These are phyloP conservation scores for Cantharis nigra DNA, from an alignment of 2,888 invertebrate genomes.

Conservation along the genomic window DNA sequence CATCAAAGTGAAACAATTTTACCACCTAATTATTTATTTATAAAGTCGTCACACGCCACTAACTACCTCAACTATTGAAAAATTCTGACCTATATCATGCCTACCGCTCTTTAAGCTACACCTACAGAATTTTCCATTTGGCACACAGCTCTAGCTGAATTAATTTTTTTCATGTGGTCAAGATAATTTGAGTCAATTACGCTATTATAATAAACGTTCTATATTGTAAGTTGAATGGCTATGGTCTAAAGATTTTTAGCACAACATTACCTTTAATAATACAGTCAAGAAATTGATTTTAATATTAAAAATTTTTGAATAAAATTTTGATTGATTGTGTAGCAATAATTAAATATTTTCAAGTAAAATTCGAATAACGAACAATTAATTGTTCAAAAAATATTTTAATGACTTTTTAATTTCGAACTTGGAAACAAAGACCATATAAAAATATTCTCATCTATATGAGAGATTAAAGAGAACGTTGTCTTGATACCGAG, in stretches of 20 bases:
- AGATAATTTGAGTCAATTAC: conserved; percentile 52
- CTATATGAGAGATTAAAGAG: neutral
- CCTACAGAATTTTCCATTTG: conserved; percentile 35
- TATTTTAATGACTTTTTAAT: neutral
- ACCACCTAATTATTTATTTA: conserved; percentile 34
- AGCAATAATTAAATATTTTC: neutral
- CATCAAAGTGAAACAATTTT: conserved; percentile 38
- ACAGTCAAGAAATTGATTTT: neutral
- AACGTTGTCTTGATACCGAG: too few relatives aligned
- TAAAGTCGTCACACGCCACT: conserved; percentile 19
- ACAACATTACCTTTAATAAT: neutral
- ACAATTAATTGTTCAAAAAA: neutral
- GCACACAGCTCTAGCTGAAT: conserved; percentile 46
- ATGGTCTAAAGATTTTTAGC: conserved; percentile 25
- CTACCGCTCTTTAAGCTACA: neutral
- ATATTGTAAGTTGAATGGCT: conserved; percentile 46
- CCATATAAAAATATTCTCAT: neutral
- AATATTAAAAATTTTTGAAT: neutral
- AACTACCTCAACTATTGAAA: conserved; percentile 1
- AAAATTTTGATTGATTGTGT: neutral
- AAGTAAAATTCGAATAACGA: neutral
- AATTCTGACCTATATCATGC: conserved; percentile 3
- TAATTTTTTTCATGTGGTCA: conserved; percentile 51
- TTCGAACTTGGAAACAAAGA: neutral
- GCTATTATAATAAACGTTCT: conserved; percentile 49